Base-by-base conservation (phyloP, 1,140 invertebrate genomes). In the Temnothorax longispinosus region DNA sequence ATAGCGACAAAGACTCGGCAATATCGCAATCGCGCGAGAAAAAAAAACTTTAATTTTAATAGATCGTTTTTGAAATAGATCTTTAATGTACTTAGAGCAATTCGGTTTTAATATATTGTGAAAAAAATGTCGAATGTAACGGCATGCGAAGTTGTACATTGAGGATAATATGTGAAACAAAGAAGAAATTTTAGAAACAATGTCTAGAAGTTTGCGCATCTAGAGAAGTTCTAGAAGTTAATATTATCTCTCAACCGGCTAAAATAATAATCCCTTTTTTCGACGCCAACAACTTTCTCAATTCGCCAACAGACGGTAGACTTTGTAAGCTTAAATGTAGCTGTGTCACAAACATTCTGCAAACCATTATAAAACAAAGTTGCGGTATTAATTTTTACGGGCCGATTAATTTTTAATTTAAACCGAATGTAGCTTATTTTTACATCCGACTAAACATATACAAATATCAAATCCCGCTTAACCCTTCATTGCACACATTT, bases 391-490 rank as follows among this genome's bases (percentile, higher is more conserved):
- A 41, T 50, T 32, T 65, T 47, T 65, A 38, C 58, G 41, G 58
- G 2, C 27, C 18, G 41, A 78, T 78, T 77, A 64, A 78, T 47
- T 50, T 78, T 65, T 65, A 65, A 78, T 78, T 78, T 65, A 78
- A 78, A 47, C 6, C 47, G 21, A 27, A 44, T 21, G 7, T 50
- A 5, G n/a, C 18, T 41, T 21, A 77, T 41, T 64, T 35, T 35
- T 76, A n/a, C n/a, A 35, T 65, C 3, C 27, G n/a, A 50, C 0
- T 38, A 27, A n/a, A 11, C 32, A 1, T 11, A 21, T 11, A 21
- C 56, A 47, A 44, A 56, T 10, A 64, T 27, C 41, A 64, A 64
- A 10, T 32, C 21, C 18, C 18, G 21, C 27, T 27, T 32, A 27
- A 47, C 11, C 10, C 47, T 47, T 47, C 11, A 13, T 47, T 3